phyloP scores from a whole-genome alignment of 2,888 invertebrate species.

The Pandemis cinnamomeana region DNA sequence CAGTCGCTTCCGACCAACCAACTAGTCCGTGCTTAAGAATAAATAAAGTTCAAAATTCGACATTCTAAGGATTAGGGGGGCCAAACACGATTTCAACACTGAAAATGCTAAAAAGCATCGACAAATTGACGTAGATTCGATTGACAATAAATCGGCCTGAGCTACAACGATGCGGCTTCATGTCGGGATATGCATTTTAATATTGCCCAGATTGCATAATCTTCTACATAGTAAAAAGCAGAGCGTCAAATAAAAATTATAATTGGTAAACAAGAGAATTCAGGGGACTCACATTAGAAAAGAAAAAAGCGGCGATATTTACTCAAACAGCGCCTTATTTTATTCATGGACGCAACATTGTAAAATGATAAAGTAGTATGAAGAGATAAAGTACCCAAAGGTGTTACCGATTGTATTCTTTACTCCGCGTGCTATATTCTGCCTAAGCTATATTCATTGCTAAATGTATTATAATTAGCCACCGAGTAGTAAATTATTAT shows the following conservation, averaged over 20 bases:
- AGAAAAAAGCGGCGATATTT: neutral
- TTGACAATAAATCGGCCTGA: constrained; percentile 37
- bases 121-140: constrained; percentile 46
- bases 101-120: constrained; percentile 53
- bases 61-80: constrained; percentile 48
- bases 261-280: neutral
- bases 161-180: constrained; percentile 21
- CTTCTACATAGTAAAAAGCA: neutral
- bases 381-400: neutral
- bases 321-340: neutral
- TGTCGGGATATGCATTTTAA: neutral
- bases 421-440: neutral
- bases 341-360: neutral
- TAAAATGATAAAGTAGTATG: neutral
- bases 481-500: neutral
- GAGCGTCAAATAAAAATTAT: neutral
- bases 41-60: constrained; percentile 50
- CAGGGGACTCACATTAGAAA: neutral
- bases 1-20: constrained; percentile 44
- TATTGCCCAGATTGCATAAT: neutral
- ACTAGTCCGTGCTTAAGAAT: constrained; percentile 49
- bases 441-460: neutral
- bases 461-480: constrained; percentile 40
- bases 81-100: constrained; percentile 54
- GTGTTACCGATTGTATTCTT: neutral